These are phyloP conservation scores for Carassius gibelio DNA, from an alignment of 2,113 vertebrate species.

Conservation along the genomic window DNA sequence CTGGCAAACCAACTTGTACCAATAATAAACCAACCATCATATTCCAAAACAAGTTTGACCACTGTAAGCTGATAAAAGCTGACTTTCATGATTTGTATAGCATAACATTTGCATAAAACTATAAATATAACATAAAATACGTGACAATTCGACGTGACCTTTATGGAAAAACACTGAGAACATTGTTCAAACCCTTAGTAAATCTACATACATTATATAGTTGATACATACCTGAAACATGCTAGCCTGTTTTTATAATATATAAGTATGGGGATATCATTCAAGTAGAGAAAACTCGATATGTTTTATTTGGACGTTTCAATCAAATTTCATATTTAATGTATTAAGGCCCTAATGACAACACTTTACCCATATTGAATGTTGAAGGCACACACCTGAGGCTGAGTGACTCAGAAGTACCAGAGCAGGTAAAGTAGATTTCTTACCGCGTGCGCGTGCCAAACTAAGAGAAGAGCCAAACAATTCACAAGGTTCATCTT, in stretches of 20 bases:
- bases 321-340: background rate
- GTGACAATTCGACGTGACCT: background rate
- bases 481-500: slow-evolving; percentile 24
- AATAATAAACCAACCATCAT: background rate
- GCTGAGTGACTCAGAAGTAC: background rate
- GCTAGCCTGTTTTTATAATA: too few relatives aligned
- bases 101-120: background rate
- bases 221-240: too few relatives aligned
- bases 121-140: background rate
- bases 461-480: slow-evolving; percentile 34
- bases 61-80: background rate
- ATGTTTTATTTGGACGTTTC: background rate
- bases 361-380: background rate
- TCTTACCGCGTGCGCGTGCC: slow-evolving; percentile 41
- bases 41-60: background rate
- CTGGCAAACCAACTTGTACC: background rate
- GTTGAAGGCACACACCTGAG: background rate
- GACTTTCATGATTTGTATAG: background rate
- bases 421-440: background rate
- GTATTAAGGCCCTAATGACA: background rate
- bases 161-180: background rate
- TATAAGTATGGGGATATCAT: background rate
- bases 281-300: background rate
- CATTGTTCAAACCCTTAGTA: background rate
- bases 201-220: background rate